phyloP scores from a whole-genome alignment of 1,140 invertebrate genomes.

The Acromyrmex echinatior region DNA sequence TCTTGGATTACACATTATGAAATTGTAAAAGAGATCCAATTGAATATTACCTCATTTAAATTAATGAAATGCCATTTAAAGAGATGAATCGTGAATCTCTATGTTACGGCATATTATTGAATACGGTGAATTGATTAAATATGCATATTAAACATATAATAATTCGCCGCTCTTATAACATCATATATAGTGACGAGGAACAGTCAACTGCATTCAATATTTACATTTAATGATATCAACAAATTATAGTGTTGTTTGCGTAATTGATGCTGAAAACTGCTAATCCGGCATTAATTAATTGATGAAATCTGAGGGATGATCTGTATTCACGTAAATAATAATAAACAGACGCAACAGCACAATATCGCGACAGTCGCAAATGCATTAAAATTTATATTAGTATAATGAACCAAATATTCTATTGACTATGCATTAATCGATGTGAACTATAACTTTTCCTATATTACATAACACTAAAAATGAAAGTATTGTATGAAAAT shows the following conservation, averaged over 20 bases:
- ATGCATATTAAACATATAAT: constrained; percentile 60
- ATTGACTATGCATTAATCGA: neutral
- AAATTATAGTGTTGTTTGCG: constrained; percentile 59
- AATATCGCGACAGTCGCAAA: constrained; percentile 41
- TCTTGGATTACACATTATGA: constrained; percentile 5
- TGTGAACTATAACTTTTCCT: neutral
- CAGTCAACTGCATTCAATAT: constrained; percentile 46
- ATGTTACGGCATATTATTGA: constrained; percentile 44
- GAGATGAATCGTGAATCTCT: constrained; percentile 41
- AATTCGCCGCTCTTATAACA: constrained; percentile 57
- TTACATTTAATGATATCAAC: constrained; percentile 59
- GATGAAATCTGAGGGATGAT: constrained; percentile 57
- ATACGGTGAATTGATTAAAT: constrained; percentile 58
- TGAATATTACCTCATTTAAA: constrained; percentile 34
- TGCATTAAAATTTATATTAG: constrained; percentile 58
- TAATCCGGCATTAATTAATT: constrained; percentile 62
- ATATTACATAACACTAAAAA: neutral
- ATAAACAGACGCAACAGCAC: constrained; percentile 32
- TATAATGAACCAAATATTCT: constrained; percentile 12
- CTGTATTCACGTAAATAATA: constrained; percentile 59
- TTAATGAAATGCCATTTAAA: constrained; percentile 45
- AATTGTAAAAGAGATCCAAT: constrained; percentile 30
- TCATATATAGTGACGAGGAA: constrained; percentile 40
- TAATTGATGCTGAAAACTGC: constrained; percentile 63
- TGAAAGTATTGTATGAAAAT: neutral